phyloP scores from a whole-genome alignment of 2,113 vertebrate species.

The Pedetes capensis region DNA sequence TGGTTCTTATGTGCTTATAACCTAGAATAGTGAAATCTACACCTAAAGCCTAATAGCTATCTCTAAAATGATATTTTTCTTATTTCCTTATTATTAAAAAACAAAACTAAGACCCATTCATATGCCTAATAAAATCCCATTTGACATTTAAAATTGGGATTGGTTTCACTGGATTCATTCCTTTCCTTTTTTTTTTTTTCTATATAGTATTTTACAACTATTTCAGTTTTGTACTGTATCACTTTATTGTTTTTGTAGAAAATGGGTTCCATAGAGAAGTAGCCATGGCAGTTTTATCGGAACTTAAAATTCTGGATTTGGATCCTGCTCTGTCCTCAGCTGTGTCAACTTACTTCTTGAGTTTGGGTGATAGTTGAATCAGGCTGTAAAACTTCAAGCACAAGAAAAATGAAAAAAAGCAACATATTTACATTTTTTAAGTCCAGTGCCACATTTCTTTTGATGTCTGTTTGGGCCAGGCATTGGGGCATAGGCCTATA shows the following conservation, averaged over 20 bases:
- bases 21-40: background rate
- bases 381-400: background rate
- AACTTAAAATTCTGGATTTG: background rate
- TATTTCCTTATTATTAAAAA: conserved; percentile 23
- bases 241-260: background rate
- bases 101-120: background rate
- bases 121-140: background rate
- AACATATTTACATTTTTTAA: background rate
- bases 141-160: background rate
- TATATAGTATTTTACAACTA: background rate
- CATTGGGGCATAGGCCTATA: too few relatives aligned
- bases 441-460: background rate
- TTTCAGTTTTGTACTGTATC: background rate
- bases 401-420: background rate
- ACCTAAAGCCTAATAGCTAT: background rate
- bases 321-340: background rate
- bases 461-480: too few relatives aligned
- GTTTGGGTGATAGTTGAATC: background rate
- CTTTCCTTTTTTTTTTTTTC: background rate
- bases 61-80: conserved; percentile 27
- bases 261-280: background rate
- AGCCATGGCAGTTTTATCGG: background rate
- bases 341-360: conserved; percentile 13
- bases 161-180: background rate
- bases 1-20: background rate